phyloP scores from a whole-genome alignment of 2,888 invertebrate species.

The Rapana venosa region DNA sequence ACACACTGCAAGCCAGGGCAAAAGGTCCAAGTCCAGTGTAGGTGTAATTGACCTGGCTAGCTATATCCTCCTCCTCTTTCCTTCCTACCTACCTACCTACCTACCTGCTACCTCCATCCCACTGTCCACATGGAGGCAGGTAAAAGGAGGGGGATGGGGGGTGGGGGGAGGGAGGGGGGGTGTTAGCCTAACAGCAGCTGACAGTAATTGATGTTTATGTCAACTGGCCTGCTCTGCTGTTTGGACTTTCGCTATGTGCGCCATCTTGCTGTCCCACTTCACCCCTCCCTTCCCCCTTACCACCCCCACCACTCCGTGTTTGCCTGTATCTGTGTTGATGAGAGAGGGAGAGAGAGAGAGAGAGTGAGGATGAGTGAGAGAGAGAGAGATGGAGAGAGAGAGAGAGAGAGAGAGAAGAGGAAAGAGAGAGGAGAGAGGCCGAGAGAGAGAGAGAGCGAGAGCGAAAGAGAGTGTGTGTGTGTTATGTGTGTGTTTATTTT shows the following conservation, averaged over 20 bases:
- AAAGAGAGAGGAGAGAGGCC: neutral
- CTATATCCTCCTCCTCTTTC: neutral
- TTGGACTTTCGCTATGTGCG: neutral
- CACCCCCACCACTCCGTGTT: neutral
- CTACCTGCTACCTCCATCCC: neutral
- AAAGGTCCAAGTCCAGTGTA: neutral
- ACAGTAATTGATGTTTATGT: constrained; percentile 28
- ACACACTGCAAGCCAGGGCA: neutral
- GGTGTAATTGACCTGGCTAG: no score
- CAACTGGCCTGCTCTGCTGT: constrained; percentile 18
- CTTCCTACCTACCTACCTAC: neutral
- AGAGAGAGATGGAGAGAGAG: neutral
- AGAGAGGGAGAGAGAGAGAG: no score
- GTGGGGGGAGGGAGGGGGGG: neutral
- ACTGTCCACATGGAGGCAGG: neutral
- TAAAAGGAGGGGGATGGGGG: neutral
- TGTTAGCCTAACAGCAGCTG: neutral
- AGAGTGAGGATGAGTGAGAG: no score
- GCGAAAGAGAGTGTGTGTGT: no score
- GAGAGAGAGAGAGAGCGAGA: no score
- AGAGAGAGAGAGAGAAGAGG: neutral
- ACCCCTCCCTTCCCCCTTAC: neutral
- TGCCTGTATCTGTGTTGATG: neutral
- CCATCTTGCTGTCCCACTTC: neutral
- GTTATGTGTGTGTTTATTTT: no score